Base-by-base conservation (phyloP, 2,888 invertebrate genomes). In the Noctua janthe region DNA sequence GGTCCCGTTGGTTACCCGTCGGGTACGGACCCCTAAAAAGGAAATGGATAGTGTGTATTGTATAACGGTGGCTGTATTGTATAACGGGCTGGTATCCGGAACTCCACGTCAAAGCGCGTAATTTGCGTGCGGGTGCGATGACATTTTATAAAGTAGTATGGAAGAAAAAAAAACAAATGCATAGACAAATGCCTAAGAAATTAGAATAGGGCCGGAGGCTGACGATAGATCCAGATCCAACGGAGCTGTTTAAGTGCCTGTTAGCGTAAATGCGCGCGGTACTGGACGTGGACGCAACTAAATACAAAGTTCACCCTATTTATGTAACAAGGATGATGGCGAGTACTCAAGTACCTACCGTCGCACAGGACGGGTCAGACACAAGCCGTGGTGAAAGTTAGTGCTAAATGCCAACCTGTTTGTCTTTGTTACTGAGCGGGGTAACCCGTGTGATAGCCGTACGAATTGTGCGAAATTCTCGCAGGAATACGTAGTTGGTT, bases 381-480 rank as follows among this genome's bases (percentile, higher is more conserved):
- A n/a, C 87, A 67, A 74, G 71, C 47, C 62, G 82, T 47, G 70
- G 87, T 83, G 88, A 88, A 85, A 87, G 88, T 85, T 78, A 82
- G 43, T 13, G 51, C 80, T 80, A 67, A 82, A 78, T 66, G 64
- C 43, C 74, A 82, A 85, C 88, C 74, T 74, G 85, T 88, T 83
- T 79, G 74, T 59, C 70, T 87, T 80, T 80, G 80, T 78, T 76
- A 69, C 67, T 71, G 67, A 59, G 70, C 13, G 51, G 39, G 49
- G 49, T 64, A 64, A 73, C 71, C 51, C 29, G 59, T 70, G 43
- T 7, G 51, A 15, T 54, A 71, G 4, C 17, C 43, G 43, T 62
- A 43, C 39, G 62, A 66, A 67, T 85, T 56, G 29, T 51, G n/a
- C 35, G 23, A 74, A 49, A 70, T 71, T 51, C 51, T 77, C 56